A percentile compares a stretch with the other conserved stretches of the same genome.
These are phyloP conservation scores for Macrocentrus cingulum DNA, from an alignment of 1,140 invertebrate genomes.

Conservation along the genomic window DNA sequence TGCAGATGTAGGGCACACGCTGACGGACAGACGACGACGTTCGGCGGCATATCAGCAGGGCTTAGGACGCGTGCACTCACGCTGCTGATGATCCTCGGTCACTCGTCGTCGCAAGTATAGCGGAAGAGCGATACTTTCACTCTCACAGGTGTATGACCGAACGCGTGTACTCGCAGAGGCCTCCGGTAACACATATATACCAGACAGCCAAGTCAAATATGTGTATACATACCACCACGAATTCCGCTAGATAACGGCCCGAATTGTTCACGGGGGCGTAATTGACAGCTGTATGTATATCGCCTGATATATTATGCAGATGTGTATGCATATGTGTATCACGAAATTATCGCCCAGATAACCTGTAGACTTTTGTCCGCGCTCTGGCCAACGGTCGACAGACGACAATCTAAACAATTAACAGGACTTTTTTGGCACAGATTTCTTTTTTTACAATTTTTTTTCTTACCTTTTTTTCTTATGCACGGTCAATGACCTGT, in stretches of 20 bases:
- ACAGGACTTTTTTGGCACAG: too few species aligned
- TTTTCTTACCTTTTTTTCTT: background rate
- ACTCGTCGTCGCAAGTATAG: constrained; percentile 9
- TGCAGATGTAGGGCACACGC: background rate
- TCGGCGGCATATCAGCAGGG: too few species aligned
- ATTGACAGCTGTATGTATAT: background rate
- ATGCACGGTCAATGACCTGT: background rate
- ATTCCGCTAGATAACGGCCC: constrained; percentile 48
- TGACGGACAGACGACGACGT: too few species aligned
- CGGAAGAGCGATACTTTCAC: constrained; percentile 55
- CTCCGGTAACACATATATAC: constrained; percentile 20
- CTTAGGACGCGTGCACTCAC: too few species aligned
- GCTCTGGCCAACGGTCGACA: too few species aligned
- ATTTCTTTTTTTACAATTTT: too few species aligned
- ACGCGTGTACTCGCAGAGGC: constrained; percentile 33
- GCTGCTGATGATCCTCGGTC: background rate
- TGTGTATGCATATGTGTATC: too few species aligned
- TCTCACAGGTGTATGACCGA: constrained; percentile 58
- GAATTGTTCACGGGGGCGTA: constrained; percentile 14
- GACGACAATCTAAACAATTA: too few species aligned
- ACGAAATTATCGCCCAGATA: too few species aligned
- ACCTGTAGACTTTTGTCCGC: too few species aligned
- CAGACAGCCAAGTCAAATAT: constrained; percentile 32
- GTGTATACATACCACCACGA: constrained; percentile 29
- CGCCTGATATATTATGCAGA: background rate